Evolutionary conservation across 1,140 invertebrate genomes (phyloP), one percentile per base, ranked within the genome.

Genomic region (Probaryconus sp.): DNA sequence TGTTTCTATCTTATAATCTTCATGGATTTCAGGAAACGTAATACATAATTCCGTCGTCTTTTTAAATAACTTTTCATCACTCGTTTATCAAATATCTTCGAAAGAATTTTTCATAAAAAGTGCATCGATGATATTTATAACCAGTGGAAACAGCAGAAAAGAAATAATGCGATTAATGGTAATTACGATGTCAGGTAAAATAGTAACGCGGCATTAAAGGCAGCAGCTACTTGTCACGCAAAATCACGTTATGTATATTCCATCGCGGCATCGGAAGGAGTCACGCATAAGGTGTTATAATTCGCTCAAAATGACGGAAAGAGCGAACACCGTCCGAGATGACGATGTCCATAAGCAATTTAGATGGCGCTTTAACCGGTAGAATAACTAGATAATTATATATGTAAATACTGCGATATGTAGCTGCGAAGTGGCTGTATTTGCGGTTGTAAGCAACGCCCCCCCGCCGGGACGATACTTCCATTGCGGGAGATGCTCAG

Each of bases 231-330:
- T 38, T 50, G 35, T 51, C 16, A 26, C 35, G 16, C 3, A 9
- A 33, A 68, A 42, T 58, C 10, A 48, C 38, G 24, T 42, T 18
- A 33, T 20, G 13, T 33, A 5, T 16, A 11, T 50, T 5, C 14
- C 20, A 33, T 18, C 18, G 30, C 38, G 10, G 45, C 51, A 60
- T 60, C 45, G n/a, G n/a, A n/a, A 45, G 45, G 31, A 20, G 51
- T 58, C 60, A 53, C 16, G 26, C 13, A 53, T 65, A 65, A 64
- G 47, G 72, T 53, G 65, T 60, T 71, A 79, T 74, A 76, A 74
- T 76, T 76, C 70, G 69, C 69, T 18, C 71, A 45, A 48, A 47
- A 40, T 11, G 58, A 55, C 33, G 50, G 43, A 68, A 68, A 47
- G 18, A 20, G 18, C 16, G 11, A 38, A 26, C 33, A 20, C 10